Conservation (phyloP, 2,888 invertebrate species). For the Cacoxenus indagator region DNA sequence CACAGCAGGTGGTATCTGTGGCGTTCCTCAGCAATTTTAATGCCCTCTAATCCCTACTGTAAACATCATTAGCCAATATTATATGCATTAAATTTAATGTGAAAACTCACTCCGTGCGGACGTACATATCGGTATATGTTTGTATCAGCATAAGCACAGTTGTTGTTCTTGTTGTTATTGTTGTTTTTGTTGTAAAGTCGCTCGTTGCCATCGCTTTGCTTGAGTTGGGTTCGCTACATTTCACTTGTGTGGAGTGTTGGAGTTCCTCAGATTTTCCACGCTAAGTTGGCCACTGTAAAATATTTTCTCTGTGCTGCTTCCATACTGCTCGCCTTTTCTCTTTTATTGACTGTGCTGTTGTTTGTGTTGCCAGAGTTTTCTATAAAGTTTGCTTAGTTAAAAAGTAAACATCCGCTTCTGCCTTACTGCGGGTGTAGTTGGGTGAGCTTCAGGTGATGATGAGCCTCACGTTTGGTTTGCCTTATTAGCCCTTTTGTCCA, state of each 20-base stretch:
- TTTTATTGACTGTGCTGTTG: conserved; percentile 34
- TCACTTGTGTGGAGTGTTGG: not conserved
- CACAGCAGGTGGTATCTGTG: conserved; percentile 61
- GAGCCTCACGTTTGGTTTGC: no score
- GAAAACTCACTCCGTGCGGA: conserved; percentile 40
- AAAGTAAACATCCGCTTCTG: conserved; percentile 63
- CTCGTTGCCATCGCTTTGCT: not conserved
- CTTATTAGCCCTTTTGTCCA: no score
- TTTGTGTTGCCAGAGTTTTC: not conserved
- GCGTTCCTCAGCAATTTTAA: conserved; percentile 65
- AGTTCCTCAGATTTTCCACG: not conserved
- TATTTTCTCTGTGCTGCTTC: not conserved
- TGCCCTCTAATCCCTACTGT: conserved; percentile 67
- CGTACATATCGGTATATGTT: conserved; percentile 3
- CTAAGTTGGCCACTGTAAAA: not conserved
- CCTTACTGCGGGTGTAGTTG: conserved; percentile 52
- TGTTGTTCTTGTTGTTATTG: not conserved
- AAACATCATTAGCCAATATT: conserved; percentile 71
- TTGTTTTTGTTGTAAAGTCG: conserved; percentile 14
- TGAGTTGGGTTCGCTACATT: conserved; percentile 2
- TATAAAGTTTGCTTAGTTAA: conserved; percentile 42
- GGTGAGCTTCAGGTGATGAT: no score
- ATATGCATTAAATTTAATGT: conserved; percentile 71
- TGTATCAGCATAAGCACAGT: not conserved
- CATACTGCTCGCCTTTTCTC: conserved; percentile 34